Evolutionary conservation across 37 sponge, comb jelly and placozoan genomes (phyloP), one percentile per base, ranked within the genome.

Genomic region (Hormiphora californensis): DNA sequence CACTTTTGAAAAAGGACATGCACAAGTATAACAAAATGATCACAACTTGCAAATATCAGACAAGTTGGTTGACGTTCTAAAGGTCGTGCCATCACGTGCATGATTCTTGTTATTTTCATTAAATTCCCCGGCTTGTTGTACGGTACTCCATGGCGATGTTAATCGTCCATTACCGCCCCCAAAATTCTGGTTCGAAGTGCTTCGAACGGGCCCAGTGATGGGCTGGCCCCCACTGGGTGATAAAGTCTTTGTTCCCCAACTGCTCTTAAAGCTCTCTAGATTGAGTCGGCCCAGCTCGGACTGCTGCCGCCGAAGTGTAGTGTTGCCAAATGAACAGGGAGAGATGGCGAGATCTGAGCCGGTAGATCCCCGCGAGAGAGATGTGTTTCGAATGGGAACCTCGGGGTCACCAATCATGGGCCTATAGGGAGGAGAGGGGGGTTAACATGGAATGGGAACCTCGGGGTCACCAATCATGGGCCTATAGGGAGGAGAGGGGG

Each of bases 31-130:
- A n/a, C n/a, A 57, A 12, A 57, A 1, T 32, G 38, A 7, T 65
- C 67, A 65, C 3, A 65, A 38, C 67, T 65, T 65, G 28, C 67
- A 65, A 33, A 65, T 65, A 65, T 65, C 67, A 33, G 67, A 65
- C 11, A 65, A 38, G 28, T 65, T 65, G 9, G 67, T 65, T 35
- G 67, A 65, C 12, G 67, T 65, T 19, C 67, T 65, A 38, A 65
- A 65, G 4, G 67, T 65, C 8, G 67, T 65, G 1, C 37, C 37
- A 17, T 65, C 67, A 27, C 67, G 67, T 35, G 11, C 21, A 35
- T 21, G 32, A 36, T 65, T 33, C 12, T 38, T 17, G 37, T 57
- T 57, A 57, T 57, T 57, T 57, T 57, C 61, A 21, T 57, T 30
- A 57, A 57, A 57, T 15, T 28, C 27, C 30, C 61, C 61, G 61